A percentile compares a stretch with the other conserved stretches of the same genome.
Conservation (phyloP, 2,113 vertebrate species). For the Apus apus region DNA sequence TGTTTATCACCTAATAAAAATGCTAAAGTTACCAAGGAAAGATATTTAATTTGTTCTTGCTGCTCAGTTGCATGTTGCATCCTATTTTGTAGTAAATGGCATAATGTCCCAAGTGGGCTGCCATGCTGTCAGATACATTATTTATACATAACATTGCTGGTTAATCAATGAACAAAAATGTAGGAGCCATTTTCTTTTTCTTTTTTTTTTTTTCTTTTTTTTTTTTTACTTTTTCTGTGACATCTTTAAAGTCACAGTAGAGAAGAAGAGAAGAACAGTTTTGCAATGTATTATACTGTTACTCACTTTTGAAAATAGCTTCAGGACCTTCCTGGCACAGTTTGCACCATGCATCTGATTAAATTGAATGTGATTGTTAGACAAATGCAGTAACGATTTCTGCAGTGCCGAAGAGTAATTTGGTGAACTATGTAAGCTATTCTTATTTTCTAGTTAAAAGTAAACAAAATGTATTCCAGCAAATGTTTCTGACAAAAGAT, state of each 20-base stretch:
- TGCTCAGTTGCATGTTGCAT: constrained; percentile 82
- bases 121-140: constrained; percentile 85
- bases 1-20: constrained; percentile 84
- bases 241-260: constrained; percentile 75
- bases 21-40: constrained; percentile 81
- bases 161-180: constrained; percentile 84
- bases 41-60: constrained; percentile 83
- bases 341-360: constrained; percentile 24
- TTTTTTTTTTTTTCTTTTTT: too few relatives aligned
- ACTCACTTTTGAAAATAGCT: constrained; percentile 39
- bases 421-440: constrained; percentile 42
- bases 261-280: constrained; percentile 39
- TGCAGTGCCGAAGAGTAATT: constrained; percentile 51
- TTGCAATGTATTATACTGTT: constrained; percentile 7
- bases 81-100: constrained; percentile 86
- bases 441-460: constrained; percentile 15
- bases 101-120: constrained; percentile 81
- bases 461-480: not conserved
- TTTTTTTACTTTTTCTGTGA: constrained; percentile 4
- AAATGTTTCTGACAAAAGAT: not conserved
- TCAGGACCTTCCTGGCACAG: constrained; percentile 21
- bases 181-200: constrained; percentile 68
- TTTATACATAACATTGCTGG: constrained; percentile 86
- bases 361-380: constrained; percentile 65
- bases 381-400: constrained; percentile 40